These are phyloP conservation scores for Adelphocoris suturalis DNA, from an alignment of 2,888 invertebrate species.

Conservation along the genomic window DNA sequence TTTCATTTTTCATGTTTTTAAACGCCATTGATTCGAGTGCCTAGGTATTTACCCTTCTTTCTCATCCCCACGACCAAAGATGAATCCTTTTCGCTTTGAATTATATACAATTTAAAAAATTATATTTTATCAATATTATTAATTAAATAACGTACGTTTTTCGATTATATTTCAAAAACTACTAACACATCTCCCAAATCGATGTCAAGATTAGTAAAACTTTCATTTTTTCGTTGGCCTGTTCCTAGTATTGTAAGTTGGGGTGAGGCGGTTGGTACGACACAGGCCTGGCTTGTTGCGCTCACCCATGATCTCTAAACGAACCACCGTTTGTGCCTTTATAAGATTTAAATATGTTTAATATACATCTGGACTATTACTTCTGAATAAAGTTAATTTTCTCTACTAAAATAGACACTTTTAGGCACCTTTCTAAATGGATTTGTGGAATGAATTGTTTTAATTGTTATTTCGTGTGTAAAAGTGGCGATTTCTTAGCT, in stretches of 20 bases:
- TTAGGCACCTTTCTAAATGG: background rate
- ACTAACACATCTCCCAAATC: constrained; percentile 19
- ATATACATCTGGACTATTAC: background rate
- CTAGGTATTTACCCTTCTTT: background rate
- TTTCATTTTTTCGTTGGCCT: constrained; percentile 36
- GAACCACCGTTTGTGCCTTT: constrained; percentile 71
- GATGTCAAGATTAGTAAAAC: constrained; percentile 34
- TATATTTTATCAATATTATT: background rate
- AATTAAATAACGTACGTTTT: background rate
- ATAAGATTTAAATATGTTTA: constrained; percentile 56
- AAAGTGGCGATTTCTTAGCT: too few species aligned
- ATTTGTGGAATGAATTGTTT: background rate
- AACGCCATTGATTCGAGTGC: too few species aligned
- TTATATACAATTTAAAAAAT: background rate
- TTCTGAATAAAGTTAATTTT: too few species aligned
- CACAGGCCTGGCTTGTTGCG: background rate
- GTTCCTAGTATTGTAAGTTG: constrained; percentile 64
- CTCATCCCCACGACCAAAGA: constrained; percentile 3
- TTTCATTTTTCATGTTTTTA: too few species aligned
- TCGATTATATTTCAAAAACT: background rate
- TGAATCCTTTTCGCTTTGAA: background rate
- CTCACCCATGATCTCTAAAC: constrained; percentile 65
- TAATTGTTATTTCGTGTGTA: background rate
- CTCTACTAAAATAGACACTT: too few species aligned
- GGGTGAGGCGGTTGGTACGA: constrained; percentile 16